Evolutionary conservation across 2,888 invertebrate genomes (phyloP).

Genomic region (Conchocele bisecta): DNA sequence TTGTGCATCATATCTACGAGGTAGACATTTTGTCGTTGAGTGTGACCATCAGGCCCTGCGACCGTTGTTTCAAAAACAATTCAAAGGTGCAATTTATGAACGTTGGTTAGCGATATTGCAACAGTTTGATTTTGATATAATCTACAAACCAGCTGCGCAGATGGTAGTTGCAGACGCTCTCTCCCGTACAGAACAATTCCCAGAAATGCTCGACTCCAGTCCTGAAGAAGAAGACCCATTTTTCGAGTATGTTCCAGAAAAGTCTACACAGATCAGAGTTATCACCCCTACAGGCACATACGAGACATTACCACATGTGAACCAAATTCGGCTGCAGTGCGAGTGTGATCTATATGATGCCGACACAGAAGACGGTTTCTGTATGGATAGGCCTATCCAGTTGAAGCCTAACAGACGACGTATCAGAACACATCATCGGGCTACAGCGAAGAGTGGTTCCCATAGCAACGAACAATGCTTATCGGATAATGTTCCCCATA

Average conservation of each 20-base stretch:
- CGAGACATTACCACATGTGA: not conserved
- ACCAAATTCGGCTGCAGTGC: not conserved
- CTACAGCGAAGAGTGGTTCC: too few relatives aligned
- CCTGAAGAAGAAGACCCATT: conserved; percentile 34
- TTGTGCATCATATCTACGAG: not conserved
- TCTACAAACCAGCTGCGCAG: conserved; percentile 33
- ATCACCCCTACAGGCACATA: not conserved
- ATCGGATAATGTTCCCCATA: too few relatives aligned
- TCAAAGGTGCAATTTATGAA: conserved; percentile 46
- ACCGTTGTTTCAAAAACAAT: conserved; percentile 31
- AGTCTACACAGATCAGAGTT: conserved; percentile 7
- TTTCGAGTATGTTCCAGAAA: conserved; percentile 37
- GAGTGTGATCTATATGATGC: not conserved
- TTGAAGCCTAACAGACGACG: too few relatives aligned
- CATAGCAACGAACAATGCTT: too few relatives aligned
- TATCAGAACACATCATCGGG: too few relatives aligned
- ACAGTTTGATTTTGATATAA: conserved; percentile 43
- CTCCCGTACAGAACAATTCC: not conserved
- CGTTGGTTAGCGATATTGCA: conserved; percentile 52
- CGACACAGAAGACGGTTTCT: conserved; percentile 8
- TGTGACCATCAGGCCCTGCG: conserved; percentile 22
- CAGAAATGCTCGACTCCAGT: conserved; percentile 10
- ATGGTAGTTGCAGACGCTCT: conserved; percentile 31
- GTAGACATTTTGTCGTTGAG: not conserved
- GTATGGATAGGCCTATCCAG: not conserved